A percentile compares a stretch with the other conserved stretches of the same genome.
Evolutionary conservation across 1,140 invertebrate genomes (phyloP).

Genomic region (Orchesella cincta): DNA sequence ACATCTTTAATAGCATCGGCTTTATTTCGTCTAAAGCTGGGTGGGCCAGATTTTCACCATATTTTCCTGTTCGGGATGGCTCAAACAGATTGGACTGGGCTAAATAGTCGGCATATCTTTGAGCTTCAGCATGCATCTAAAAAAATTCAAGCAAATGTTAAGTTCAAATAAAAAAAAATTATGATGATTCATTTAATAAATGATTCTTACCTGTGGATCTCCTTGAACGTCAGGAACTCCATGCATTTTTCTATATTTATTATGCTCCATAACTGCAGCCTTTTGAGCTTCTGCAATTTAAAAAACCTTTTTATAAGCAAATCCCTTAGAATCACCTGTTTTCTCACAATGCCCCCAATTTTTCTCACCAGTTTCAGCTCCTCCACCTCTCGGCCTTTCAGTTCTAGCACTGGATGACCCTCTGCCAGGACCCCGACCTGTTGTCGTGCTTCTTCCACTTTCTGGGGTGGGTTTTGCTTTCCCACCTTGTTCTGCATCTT

Average conservation of each 20-base stretch:
- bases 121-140: background rate
- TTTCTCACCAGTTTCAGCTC: too few species aligned
- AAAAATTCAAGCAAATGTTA: background rate
- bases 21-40: slow-evolving; percentile 23
- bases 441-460: background rate
- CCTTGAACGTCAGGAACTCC: background rate
- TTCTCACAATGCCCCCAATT: too few species aligned
- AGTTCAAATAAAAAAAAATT: background rate
- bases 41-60: slow-evolving; percentile 40
- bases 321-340: too few species aligned
- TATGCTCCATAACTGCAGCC: background rate
- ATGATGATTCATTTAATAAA: too few species aligned
- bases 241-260: background rate
- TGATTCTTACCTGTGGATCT: background rate
- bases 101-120: slow-evolving; percentile 26
- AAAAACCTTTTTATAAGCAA: too few species aligned
- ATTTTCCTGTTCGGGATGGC: background rate
- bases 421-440: background rate
- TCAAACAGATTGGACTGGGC: slow-evolving; percentile 10
- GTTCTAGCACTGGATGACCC: too few species aligned
- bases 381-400: too few species aligned
- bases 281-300: background rate
- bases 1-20: slow-evolving; percentile 31
- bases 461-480: background rate
- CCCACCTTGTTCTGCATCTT: background rate